Evolutionary conservation across 2,113 vertebrate species (phyloP), one percentile per base, ranked within the genome.

Genomic region (Elephantulus edwardii): DNA sequence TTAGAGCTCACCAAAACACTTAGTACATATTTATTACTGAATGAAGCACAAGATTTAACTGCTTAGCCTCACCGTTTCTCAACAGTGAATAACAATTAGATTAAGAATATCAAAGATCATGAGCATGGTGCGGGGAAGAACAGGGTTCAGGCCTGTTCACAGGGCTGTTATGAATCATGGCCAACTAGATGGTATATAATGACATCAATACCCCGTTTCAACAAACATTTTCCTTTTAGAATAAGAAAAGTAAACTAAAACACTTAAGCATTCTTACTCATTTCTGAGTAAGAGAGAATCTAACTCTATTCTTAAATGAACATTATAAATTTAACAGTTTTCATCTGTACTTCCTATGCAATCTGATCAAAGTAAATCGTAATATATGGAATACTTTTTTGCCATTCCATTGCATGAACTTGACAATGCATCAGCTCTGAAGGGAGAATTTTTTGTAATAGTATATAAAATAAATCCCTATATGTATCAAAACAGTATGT

Each of bases 11-110:
- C 38, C 40, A 85, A 92, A 90, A 92, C 72, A 14, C 33, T 92
- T 46, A 92, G 60, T 70, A 90, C 90, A 86, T 83, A 91, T 22
- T 87, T 94, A 84, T 48, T 81, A 70, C 30, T 50, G 91, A 58
- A 79, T 81, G 79, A 75, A 83, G 88, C 72, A 42, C 64, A 91
- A 89, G 70, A 66, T 17, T 72, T 90, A 81, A 50, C 50, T 52
- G 1, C 12, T 89, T 86, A 68, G 83, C 80, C 83, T 83, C 77
- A 84, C 30, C 13, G 66, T 16, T 4, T 12, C 14, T 40, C n/a
- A n/a, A n/a, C n/a, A n/a, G n/a, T n/a, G n/a, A n/a, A n/a, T n/a
- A n/a, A n/a, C n/a, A n/a, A n/a, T n/a, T n/a, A n/a, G n/a, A n/a
- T n/a, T n/a, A n/a, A n/a, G n/a, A n/a, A n/a, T n/a, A n/a, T n/a